A percentile compares a stretch with the other conserved stretches of the same genome.
Evolutionary conservation across 1,140 invertebrate genomes (phyloP).

Genomic region (Zaprionus inermis): DNA sequence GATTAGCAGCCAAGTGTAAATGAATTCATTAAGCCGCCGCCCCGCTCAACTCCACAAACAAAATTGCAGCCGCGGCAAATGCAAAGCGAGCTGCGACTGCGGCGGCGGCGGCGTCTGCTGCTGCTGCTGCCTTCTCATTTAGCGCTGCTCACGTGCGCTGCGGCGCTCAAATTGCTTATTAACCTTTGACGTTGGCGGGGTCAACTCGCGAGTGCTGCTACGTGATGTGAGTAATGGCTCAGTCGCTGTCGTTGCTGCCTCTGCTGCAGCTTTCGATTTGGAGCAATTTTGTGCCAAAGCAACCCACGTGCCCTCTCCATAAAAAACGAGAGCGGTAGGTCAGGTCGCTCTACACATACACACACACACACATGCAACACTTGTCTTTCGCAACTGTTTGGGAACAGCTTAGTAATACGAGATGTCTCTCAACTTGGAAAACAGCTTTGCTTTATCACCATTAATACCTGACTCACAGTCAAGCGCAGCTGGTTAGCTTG

Average conservation of each 20-base stretch:
- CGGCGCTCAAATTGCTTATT: slow-evolving; percentile 46
- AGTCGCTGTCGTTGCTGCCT: neutral
- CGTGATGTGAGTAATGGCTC: slow-evolving; percentile 37
- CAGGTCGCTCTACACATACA: slow-evolving; percentile 9
- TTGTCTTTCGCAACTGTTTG: neutral
- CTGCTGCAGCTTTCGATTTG: slow-evolving; percentile 23
- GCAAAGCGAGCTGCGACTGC: slow-evolving; percentile 18
- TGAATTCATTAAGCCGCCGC: slow-evolving; percentile 65
- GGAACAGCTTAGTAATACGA: neutral
- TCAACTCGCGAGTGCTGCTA: slow-evolving; percentile 17
- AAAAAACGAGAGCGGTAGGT: slow-evolving; percentile 28
- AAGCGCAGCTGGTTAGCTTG: neutral
- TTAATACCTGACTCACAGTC: neutral
- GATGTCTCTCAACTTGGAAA: neutral
- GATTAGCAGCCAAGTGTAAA: slow-evolving; percentile 76
- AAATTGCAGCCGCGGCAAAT: slow-evolving; percentile 12
- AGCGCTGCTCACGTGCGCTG: slow-evolving; percentile 38
- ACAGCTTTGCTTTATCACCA: neutral
- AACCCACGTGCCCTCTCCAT: neutral
- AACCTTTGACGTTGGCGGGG: slow-evolving; percentile 41
- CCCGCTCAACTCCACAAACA: slow-evolving; percentile 1
- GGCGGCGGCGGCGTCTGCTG: neutral
- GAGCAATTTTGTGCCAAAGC: slow-evolving; percentile 13
- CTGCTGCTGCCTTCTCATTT: slow-evolving; percentile 21
- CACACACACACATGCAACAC: neutral